Conservation (phyloP, 2,113 vertebrate species). For the Desmodus rotundus region DNA sequence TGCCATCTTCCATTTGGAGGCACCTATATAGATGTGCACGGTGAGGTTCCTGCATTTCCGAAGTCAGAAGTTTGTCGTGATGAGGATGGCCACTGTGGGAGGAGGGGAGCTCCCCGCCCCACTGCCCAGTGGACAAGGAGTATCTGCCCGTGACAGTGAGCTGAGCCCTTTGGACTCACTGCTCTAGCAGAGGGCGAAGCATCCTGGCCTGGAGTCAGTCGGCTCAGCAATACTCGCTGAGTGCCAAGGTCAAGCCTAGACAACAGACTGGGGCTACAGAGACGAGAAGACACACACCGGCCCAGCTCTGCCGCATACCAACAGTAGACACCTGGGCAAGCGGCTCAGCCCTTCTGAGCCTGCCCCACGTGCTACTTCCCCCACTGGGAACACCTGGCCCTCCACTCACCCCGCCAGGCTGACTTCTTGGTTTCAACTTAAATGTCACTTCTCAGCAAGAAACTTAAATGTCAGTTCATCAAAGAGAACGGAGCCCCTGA, state of each 20-base stretch:
- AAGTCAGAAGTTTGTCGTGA: neutral
- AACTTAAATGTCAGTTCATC: neutral
- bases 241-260: neutral
- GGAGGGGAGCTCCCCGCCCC: too few species aligned
- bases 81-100: neutral
- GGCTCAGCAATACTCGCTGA: neutral
- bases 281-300: neutral
- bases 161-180: rapidly evolving
- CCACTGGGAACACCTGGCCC: neutral
- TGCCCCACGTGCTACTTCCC: rapidly evolving
- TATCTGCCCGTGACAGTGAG: neutral
- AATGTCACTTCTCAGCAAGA: neutral
- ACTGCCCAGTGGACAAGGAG: neutral
- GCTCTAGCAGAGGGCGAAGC: neutral
- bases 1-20: neutral
- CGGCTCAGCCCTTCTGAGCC: neutral
- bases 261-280: neutral
- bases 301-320: neutral
- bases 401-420: neutral
- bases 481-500: neutral
- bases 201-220: neutral
- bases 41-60: too few species aligned
- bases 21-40: neutral
- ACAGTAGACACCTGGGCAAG: too few species aligned
- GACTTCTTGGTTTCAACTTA: neutral